Conservation (phyloP, 1,140 invertebrate species). For the Bathynomus jamesi region DNA sequence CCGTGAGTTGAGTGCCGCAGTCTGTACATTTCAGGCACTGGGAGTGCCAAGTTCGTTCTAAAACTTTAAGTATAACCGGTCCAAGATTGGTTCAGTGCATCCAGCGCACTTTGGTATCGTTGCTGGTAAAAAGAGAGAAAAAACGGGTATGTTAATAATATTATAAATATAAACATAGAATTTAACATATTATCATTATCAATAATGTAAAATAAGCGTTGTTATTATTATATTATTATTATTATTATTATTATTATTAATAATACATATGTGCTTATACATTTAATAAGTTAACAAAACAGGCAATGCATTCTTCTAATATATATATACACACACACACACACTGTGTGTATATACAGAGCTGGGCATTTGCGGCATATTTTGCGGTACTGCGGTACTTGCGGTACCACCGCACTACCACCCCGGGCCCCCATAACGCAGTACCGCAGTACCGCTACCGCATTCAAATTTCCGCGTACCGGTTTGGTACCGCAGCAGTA, state of each 20-base stretch:
- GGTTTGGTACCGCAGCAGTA: too few species aligned
- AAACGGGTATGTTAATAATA: not conserved
- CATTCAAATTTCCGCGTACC: too few species aligned
- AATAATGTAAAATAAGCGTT: not conserved
- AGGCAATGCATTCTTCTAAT: not conserved
- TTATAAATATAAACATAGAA: not conserved
- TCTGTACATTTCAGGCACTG: conserved; percentile 93
- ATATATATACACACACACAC: not conserved
- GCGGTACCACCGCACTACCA: too few species aligned
- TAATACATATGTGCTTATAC: not conserved
- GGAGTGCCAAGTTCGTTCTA: conserved; percentile 91
- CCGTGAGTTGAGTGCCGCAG: conserved; percentile 79
- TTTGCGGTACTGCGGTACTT: too few species aligned
- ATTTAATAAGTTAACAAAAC: not conserved
- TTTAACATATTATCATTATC: not conserved
- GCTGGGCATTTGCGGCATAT: too few species aligned
- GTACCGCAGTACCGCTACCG: too few species aligned
- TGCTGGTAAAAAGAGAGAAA: conserved; percentile 53
- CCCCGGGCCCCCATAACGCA: too few species aligned
- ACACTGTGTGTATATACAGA: too few species aligned
- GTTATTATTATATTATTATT: not conserved
- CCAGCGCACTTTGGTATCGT: conserved; percentile 94
- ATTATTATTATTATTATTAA: not conserved
- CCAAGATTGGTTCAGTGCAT: conserved; percentile 90
- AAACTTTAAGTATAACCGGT: conserved; percentile 94